A percentile compares a stretch with the other conserved stretches of the same genome.
Evolutionary conservation across 2,113 vertebrate genomes (phyloP).

Genomic region (Anser cygnoides): DNA sequence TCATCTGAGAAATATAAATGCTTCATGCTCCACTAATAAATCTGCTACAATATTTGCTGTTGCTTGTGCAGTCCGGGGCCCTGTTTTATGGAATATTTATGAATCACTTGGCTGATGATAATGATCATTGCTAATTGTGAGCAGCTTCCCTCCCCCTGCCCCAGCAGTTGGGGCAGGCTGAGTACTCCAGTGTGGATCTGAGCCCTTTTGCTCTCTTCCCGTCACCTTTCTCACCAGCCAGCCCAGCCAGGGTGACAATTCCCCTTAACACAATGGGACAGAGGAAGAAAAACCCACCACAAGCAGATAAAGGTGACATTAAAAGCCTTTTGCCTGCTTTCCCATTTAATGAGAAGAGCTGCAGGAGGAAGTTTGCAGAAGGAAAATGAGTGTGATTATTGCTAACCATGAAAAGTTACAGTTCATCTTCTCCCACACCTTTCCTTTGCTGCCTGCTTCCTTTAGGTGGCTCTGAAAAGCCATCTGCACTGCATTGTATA

Average conservation of each 20-base stretch:
- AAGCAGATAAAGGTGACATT: neutral
- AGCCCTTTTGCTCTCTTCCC: neutral
- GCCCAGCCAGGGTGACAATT: neutral
- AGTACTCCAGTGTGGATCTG: neutral
- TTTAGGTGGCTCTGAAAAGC: neutral
- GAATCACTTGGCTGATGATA: slow-evolving; percentile 51
- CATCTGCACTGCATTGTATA: accelerated
- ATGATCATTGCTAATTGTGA: slow-evolving; percentile 67
- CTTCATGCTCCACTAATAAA: slow-evolving; percentile 68
- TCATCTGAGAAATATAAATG: slow-evolving; percentile 71
- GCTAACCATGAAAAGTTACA: neutral
- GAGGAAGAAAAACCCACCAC: neutral
- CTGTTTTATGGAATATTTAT: slow-evolving; percentile 66
- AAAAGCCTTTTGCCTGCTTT: neutral
- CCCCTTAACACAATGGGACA: neutral
- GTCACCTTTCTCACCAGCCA: neutral
- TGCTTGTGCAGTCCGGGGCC: slow-evolving; percentile 8
- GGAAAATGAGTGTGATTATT: neutral
- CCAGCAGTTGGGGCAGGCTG: neutral
- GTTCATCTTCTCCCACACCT: neutral
- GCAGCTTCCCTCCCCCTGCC: neutral
- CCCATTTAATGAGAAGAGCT: neutral
- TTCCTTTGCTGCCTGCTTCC: neutral
- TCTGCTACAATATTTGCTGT: slow-evolving; percentile 59
- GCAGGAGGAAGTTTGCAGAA: neutral